These are phyloP conservation scores for Laterallus jamaicensis DNA, from an alignment of 2,113 vertebrate genomes.

Conservation along the genomic window DNA sequence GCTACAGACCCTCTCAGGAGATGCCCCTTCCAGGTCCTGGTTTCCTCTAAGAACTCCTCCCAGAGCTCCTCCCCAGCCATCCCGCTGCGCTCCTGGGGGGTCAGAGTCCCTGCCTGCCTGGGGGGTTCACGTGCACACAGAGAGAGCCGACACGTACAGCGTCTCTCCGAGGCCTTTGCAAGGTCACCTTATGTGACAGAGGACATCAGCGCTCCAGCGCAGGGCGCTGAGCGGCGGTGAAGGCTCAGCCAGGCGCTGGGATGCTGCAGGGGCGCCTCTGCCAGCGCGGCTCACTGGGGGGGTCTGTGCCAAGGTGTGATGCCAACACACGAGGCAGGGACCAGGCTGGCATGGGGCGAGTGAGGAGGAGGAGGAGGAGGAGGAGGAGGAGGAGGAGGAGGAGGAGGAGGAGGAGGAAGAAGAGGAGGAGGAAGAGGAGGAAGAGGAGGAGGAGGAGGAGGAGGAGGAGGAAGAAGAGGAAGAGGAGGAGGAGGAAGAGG, in stretches of 20 bases:
- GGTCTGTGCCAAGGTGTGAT: background rate
- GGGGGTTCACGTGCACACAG: rapidly evolving
- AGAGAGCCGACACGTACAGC: too few species aligned
- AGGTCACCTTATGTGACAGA: slow-evolving; percentile 60
- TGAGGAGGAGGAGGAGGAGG: background rate
- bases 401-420: background rate
- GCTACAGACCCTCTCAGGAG: background rate
- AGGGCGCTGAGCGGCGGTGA: background rate
- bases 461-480: background rate
- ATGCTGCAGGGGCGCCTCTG: background rate
- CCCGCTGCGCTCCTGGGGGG: background rate
- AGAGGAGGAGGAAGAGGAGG: background rate
- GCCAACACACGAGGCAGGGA: background rate
- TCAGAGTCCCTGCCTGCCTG: background rate
- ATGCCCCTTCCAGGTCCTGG: background rate
- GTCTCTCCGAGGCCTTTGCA: background rate
- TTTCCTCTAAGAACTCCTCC: background rate
- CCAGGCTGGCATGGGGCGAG: background rate
- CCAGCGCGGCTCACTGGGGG: background rate
- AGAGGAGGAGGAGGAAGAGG: background rate
- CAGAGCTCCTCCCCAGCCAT: background rate
- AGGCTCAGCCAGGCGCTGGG: background rate
- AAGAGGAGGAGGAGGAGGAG: background rate
- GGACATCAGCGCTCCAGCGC: background rate
- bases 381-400: background rate